These are phyloP conservation scores for Anoncus sp. DNA, from an alignment of 2,888 invertebrate species.

Conservation along the genomic window DNA sequence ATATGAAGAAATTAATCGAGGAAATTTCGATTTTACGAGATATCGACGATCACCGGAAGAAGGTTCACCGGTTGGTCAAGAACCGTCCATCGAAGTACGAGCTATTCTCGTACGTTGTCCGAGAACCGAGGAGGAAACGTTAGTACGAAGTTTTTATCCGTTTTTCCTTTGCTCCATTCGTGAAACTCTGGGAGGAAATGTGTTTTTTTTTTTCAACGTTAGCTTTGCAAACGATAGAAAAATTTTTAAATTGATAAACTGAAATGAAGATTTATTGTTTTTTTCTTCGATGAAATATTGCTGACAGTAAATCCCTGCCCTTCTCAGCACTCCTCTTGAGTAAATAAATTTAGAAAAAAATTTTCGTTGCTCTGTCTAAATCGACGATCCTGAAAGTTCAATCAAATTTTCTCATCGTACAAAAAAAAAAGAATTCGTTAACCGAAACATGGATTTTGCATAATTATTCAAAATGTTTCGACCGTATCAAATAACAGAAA, in stretches of 20 bases:
- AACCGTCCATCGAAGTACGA: slow-evolving; percentile 68
- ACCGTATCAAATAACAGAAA: too few relatives aligned
- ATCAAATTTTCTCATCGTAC: too few relatives aligned
- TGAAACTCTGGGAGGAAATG: background rate
- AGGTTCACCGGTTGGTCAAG: slow-evolving; percentile 62
- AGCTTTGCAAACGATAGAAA: background rate
- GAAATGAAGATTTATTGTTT: too few relatives aligned
- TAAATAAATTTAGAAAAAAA: too few relatives aligned
- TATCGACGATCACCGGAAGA: slow-evolving; percentile 56
- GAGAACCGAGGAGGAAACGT: slow-evolving; percentile 50
- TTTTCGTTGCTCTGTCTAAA: too few relatives aligned
- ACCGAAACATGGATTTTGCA: too few relatives aligned
- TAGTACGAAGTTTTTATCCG: slow-evolving; percentile 5
- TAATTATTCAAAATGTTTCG: too few relatives aligned
- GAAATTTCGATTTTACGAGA: slow-evolving; percentile 23
- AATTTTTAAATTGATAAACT: background rate
- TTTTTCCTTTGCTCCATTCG: background rate
- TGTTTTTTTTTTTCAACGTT: background rate
- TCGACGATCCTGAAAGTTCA: too few relatives aligned
- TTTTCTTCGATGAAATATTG: background rate
- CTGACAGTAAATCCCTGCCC: background rate
- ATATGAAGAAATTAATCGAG: slow-evolving; percentile 21
- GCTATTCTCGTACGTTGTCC: slow-evolving; percentile 68
- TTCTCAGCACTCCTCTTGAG: too few relatives aligned
- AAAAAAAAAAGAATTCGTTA: too few relatives aligned